Conservation (phyloP, 2,888 invertebrate genomes). For the Diploptera punctata region DNA sequence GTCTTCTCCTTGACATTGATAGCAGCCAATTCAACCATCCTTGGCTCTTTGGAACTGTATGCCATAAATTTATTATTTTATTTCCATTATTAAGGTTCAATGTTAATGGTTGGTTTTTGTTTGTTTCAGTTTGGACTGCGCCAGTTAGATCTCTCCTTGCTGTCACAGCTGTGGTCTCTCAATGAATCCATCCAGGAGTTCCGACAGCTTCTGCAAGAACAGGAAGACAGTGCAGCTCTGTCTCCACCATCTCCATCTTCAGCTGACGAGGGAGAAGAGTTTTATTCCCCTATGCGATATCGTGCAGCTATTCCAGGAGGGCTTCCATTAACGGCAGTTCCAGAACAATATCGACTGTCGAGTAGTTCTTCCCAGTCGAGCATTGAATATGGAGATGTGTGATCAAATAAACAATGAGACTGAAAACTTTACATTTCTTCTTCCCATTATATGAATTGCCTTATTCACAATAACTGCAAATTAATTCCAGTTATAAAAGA, state of each 20-base stretch:
- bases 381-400: constrained; percentile 40
- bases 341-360: constrained; percentile 43
- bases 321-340: constrained; percentile 38
- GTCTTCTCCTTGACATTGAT: too few relatives aligned
- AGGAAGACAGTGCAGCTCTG: constrained; percentile 56
- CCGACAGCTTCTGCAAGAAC: constrained; percentile 69
- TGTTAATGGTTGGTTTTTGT: too few relatives aligned
- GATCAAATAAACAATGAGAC: neutral
- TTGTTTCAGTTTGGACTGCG: constrained; percentile 79
- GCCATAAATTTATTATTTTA: too few relatives aligned
- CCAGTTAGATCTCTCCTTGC: constrained; percentile 85
- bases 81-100: too few relatives aligned
- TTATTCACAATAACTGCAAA: too few relatives aligned
- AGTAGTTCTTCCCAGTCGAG: constrained; percentile 45
- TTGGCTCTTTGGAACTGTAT: too few relatives aligned
- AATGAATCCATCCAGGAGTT: constrained; percentile 93
- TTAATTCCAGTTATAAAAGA: too few relatives aligned
- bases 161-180: constrained; percentile 90
- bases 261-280: constrained; percentile 58
- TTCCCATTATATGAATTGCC: too few relatives aligned
- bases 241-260: constrained; percentile 57
- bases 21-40: too few relatives aligned
- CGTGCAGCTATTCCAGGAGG: constrained; percentile 15
- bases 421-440: neutral
- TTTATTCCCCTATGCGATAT: constrained; percentile 40